Percentiles rank a stretch among this genome's conserved stretches.
Conservation (phyloP, 2,888 invertebrate species). For the Ichneumoninae sp. region DNA sequence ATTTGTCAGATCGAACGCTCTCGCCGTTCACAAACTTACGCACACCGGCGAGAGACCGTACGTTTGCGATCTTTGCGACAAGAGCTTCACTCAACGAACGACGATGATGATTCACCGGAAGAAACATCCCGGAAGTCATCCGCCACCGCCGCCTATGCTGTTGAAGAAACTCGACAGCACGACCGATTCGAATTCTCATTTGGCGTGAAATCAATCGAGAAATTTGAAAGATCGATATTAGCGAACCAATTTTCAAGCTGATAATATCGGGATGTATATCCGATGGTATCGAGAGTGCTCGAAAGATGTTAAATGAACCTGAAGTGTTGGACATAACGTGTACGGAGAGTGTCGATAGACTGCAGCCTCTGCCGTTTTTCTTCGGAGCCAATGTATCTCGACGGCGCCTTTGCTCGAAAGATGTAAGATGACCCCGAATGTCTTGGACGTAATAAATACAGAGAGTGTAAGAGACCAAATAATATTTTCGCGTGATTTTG, state of each 20-base stretch:
- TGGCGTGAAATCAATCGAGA: neutral
- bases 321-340: too few species aligned
- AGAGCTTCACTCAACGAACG: slow-evolving; percentile 63
- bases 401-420: neutral
- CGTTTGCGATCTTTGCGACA: slow-evolving; percentile 61
- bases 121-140: slow-evolving; percentile 67
- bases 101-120: slow-evolving; percentile 66
- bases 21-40: slow-evolving; percentile 60
- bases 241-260: neutral
- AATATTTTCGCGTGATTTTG: neutral
- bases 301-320: too few species aligned
- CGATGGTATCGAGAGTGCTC: too few species aligned
- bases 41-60: slow-evolving; percentile 60
- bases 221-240: neutral
- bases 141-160: slow-evolving; percentile 62
- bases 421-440: neutral
- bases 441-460: neutral
- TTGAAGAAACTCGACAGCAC: slow-evolving; percentile 37
- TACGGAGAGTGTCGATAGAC: too few species aligned
- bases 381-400: too few species aligned
- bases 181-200: slow-evolving; percentile 50
- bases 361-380: too few species aligned
- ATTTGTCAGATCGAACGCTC: slow-evolving; percentile 62
- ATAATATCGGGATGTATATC: too few species aligned
- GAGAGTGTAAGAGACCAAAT: neutral